A percentile compares a stretch with the other conserved stretches of the same genome.
These are phyloP conservation scores for Pseudeuparius sepicola DNA, from an alignment of 2,888 invertebrate genomes.

Conservation along the genomic window DNA sequence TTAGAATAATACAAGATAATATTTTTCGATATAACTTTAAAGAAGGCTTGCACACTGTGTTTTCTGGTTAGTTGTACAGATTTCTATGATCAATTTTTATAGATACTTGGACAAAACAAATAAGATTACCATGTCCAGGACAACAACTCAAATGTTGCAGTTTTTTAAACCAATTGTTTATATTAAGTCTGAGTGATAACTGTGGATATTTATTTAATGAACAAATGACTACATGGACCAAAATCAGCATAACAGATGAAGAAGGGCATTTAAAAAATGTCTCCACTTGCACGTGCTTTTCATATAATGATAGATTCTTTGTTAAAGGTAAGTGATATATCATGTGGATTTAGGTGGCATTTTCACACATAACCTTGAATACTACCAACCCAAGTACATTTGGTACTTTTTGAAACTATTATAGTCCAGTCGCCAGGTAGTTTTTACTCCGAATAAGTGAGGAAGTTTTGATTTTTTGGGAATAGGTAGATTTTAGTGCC, in stretches of 20 bases:
- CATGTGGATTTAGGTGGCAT: neutral
- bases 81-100: conserved; percentile 13
- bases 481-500: too few species aligned
- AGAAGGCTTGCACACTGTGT: conserved; percentile 22
- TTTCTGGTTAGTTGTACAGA: neutral
- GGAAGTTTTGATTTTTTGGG: too few species aligned
- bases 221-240: conserved; percentile 21
- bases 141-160: conserved; percentile 31
- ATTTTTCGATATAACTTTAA: conserved; percentile 34
- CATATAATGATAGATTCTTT: conserved; percentile 27
- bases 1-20: conserved; percentile 33
- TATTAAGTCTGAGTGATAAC: conserved; percentile 27
- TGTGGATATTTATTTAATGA: conserved; percentile 29
- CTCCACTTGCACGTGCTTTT: conserved; percentile 27
- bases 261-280: conserved; percentile 19
- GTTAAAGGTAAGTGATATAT: conserved; percentile 29
- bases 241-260: conserved; percentile 23
- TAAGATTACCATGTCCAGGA: conserved; percentile 28
- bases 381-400: too few species aligned
- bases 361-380: too few species aligned
- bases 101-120: conserved; percentile 30
- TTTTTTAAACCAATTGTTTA: conserved; percentile 28
- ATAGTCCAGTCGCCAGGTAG: too few species aligned
- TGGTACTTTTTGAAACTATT: too few species aligned
- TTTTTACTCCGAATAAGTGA: too few species aligned